A percentile compares a stretch with the other conserved stretches of the same genome.
These are phyloP conservation scores for Thereva nobilitata DNA, from an alignment of 2,888 invertebrate genomes.

Conservation along the genomic window DNA sequence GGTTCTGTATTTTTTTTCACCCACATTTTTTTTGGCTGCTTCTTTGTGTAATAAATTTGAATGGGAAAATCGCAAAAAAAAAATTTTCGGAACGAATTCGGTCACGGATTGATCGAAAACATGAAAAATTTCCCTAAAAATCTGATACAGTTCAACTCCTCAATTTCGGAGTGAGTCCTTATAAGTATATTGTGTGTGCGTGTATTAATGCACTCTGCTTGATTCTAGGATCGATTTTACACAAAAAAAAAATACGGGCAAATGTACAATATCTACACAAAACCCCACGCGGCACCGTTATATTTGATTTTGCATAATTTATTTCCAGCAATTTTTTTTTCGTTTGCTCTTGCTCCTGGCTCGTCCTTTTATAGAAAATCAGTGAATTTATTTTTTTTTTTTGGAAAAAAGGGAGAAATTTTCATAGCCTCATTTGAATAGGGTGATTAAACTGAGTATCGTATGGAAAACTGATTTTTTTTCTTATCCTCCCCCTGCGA, in stretches of 20 bases:
- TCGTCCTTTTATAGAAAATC: conserved; percentile 10
- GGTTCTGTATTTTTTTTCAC: too few relatives aligned
- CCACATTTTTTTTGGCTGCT: too few relatives aligned
- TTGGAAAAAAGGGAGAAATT: not conserved
- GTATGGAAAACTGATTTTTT: conserved; percentile 12
- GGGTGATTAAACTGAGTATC: conserved; percentile 14
- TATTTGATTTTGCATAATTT: conserved; percentile 23
- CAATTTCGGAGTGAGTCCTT: too few relatives aligned
- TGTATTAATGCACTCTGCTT: not conserved
- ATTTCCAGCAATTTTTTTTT: not conserved
- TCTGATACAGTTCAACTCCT: conserved; percentile 1
- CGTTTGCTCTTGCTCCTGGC: not conserved
- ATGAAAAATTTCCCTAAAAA: conserved; percentile 1
- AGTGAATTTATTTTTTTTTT: not conserved
- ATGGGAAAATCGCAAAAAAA: too few relatives aligned
- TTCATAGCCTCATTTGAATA: conserved; percentile 18
- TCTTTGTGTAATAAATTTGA: too few relatives aligned
- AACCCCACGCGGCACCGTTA: conserved; percentile 7
- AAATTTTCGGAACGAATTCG: not conserved
- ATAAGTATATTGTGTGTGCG: not conserved
- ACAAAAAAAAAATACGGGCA: conserved; percentile 11
- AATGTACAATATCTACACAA: not conserved
- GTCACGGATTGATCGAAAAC: not conserved
- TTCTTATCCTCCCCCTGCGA: not conserved
- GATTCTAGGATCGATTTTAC: conserved; percentile 12